These are phyloP conservation scores for Deilephila elpenor DNA, from an alignment of 2,888 invertebrate genomes.

Conservation along the genomic window DNA sequence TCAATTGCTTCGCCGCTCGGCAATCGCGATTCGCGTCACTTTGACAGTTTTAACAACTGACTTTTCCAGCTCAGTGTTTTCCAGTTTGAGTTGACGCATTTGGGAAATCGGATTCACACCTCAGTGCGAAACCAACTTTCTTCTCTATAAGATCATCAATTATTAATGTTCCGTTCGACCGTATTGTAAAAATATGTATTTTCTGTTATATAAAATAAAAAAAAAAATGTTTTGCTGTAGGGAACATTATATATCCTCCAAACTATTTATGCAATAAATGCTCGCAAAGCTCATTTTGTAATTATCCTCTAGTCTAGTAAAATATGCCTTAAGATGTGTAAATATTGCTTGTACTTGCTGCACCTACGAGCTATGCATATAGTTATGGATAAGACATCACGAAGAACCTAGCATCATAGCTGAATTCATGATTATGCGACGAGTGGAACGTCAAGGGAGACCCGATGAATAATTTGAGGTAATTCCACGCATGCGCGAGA, in stretches of 20 bases:
- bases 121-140: too few species aligned
- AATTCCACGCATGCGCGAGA: constrained; percentile 71
- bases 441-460: constrained; percentile 63
- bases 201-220: too few species aligned
- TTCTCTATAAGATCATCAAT: too few species aligned
- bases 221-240: too few species aligned
- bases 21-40: background rate
- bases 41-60: background rate
- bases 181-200: too few species aligned
- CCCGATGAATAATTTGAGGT: constrained; percentile 79
- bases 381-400: constrained; percentile 16
- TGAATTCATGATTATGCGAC: constrained; percentile 58
- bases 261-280: too few species aligned
- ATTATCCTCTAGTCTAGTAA: too few species aligned
- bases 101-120: too few species aligned
- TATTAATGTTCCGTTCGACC: too few species aligned
- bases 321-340: background rate
- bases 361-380: background rate
- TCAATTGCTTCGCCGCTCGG: constrained; percentile 5
- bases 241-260: too few species aligned
- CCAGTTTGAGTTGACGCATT: too few species aligned
- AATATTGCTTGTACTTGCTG: background rate
- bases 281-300: too few species aligned
- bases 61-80: background rate
- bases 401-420: constrained; percentile 30